These are phyloP conservation scores for Heliornis fulica DNA, from an alignment of 2,113 vertebrate species.

Conservation along the genomic window DNA sequence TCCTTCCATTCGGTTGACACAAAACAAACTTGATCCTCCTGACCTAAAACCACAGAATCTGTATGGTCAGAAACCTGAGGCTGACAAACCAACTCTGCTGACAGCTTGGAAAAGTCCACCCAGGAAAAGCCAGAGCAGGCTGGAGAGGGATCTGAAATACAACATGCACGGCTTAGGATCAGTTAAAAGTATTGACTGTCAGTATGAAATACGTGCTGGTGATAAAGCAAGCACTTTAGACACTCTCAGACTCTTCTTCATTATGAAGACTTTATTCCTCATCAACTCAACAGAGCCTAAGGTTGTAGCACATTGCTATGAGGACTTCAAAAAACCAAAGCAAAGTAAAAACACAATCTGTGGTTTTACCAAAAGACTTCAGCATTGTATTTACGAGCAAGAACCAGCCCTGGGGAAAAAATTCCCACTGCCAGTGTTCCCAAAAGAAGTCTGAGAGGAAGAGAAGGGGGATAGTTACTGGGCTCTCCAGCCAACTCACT, in stretches of 20 bases:
- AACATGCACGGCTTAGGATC: background rate
- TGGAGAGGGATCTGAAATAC: slow-evolving; percentile 13
- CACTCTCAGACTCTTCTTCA: slow-evolving; percentile 30
- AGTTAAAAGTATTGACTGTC: slow-evolving; percentile 31
- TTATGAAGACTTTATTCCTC: slow-evolving; percentile 31
- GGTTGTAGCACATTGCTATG: background rate
- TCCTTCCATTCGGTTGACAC: background rate
- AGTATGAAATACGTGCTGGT: slow-evolving; percentile 28
- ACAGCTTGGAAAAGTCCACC: background rate
- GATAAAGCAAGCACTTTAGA: slow-evolving; percentile 29
- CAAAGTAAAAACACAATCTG: background rate
- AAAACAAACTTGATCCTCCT: background rate
- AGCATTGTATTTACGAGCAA: background rate
- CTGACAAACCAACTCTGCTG: background rate
- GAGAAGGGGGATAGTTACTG: background rate
- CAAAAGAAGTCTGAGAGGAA: background rate
- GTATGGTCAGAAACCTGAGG: background rate
- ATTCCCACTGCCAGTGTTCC: background rate
- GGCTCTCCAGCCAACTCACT: background rate
- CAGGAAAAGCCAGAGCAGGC: background rate
- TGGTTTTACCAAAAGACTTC: background rate
- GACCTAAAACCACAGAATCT: background rate
- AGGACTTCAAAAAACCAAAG: background rate
- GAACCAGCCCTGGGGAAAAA: background rate
- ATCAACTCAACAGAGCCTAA: background rate